These are phyloP conservation scores for Rhinogobio ventralis DNA, from an alignment of 2,797 vertebrate species.

Conservation along the genomic window DNA sequence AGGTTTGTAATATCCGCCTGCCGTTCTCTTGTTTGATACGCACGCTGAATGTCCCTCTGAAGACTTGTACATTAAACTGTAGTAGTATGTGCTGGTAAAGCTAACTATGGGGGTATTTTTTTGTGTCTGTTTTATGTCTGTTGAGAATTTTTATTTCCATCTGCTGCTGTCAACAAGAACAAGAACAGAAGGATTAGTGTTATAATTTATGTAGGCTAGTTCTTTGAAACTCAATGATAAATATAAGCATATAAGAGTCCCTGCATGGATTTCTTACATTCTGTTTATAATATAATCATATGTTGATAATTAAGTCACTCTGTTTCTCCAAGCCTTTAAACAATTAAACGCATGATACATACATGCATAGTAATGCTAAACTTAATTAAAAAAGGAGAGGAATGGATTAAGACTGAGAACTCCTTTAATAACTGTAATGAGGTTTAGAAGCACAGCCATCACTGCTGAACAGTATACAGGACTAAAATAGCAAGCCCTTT, in stretches of 20 bases:
- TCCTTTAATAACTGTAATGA: conserved; percentile 41
- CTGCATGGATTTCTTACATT: neutral
- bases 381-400: conserved; percentile 42
- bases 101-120: neutral
- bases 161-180: conserved; percentile 4
- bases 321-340: conserved; percentile 18
- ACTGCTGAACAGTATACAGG: neutral
- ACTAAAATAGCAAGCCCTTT: conserved; percentile 40
- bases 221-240: neutral
- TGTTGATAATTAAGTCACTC: conserved; percentile 42
- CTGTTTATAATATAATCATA: conserved; percentile 28
- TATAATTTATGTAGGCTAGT: neutral
- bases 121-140: neutral
- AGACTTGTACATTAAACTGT: neutral
- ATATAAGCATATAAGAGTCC: neutral
- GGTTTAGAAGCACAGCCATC: conserved; percentile 2
- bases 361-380: conserved; percentile 24
- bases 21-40: neutral
- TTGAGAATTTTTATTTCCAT: conserved; percentile 26
- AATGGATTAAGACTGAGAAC: conserved; percentile 37
- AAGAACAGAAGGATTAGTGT: conserved; percentile 15
- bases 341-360: conserved; percentile 35
- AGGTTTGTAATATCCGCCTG: conserved; percentile 25
- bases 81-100: conserved; percentile 20
- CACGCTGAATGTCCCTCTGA: neutral